These are phyloP conservation scores for Chaenogobius annularis DNA, from an alignment of 2,113 vertebrate genomes.

Conservation along the genomic window DNA sequence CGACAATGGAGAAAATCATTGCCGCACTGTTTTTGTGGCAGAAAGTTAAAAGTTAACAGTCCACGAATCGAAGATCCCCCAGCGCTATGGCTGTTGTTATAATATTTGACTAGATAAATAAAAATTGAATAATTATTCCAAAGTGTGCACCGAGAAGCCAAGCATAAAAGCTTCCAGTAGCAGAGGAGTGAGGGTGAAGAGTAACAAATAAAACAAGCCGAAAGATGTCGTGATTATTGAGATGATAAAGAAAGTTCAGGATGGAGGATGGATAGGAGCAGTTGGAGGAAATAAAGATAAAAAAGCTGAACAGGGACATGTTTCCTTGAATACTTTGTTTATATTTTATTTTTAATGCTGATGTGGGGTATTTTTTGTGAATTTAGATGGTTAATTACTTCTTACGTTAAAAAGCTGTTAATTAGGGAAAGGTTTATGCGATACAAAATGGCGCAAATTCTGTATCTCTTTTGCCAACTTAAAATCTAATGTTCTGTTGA, in stretches of 20 bases:
- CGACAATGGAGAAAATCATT: not conserved
- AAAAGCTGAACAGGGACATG: not conserved
- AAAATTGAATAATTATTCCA: constrained; percentile 8
- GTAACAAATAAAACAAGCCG: not conserved
- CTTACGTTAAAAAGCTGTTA: not conserved
- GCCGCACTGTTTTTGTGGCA: not conserved
- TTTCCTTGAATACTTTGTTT: not conserved
- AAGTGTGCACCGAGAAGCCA: not conserved
- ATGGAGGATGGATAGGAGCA: constrained; percentile 15
- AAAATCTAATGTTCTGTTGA: too few species aligned
- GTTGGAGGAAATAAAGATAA: not conserved
- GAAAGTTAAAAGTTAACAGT: not conserved
- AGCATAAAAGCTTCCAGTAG: constrained; percentile 7
- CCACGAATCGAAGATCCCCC: not conserved
- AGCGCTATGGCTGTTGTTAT: not conserved
- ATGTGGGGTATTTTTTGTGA: not conserved
- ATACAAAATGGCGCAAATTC: not conserved
- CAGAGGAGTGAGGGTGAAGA: not conserved
- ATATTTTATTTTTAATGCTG: too few species aligned
- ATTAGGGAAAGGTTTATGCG: not conserved
- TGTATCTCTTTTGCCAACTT: too few species aligned
- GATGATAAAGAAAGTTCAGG: constrained; percentile 3
- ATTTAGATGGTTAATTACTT: not conserved
- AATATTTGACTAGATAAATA: constrained; percentile 9
- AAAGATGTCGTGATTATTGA: not conserved